phyloP scores from a whole-genome alignment of 2,797 vertebrate genomes.

The Myotis myotis region DNA sequence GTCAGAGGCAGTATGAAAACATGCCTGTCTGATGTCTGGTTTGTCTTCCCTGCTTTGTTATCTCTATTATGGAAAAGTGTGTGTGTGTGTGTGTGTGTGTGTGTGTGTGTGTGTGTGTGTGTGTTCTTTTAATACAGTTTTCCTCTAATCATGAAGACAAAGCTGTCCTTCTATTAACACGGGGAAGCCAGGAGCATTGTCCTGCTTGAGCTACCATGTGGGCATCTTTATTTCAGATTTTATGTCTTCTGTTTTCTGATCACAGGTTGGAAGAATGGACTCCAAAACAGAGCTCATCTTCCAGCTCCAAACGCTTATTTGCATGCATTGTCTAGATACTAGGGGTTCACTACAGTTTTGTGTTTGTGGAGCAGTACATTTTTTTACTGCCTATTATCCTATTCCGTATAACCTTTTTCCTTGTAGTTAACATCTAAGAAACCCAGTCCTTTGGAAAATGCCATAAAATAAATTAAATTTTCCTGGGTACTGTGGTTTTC shows the following conservation, averaged over 20 bases:
- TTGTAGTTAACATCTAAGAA: slow-evolving; percentile 69
- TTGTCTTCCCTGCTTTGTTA: background rate
- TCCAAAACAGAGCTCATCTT: background rate
- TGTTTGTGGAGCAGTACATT: background rate
- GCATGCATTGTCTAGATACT: slow-evolving; percentile 3
- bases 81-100: background rate
- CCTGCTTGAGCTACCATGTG: background rate
- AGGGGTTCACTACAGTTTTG: background rate
- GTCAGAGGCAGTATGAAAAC: background rate
- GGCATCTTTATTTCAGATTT: slow-evolving; percentile 29
- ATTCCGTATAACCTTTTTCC: slow-evolving; percentile 48
- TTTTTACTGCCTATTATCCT: slow-evolving; percentile 53
- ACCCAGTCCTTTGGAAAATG: slow-evolving; percentile 67
- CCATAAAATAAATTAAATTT: slow-evolving; percentile 74
- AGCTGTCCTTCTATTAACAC: background rate
- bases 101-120: background rate
- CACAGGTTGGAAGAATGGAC: background rate
- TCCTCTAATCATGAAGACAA: background rate
- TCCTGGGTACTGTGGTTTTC: slow-evolving; percentile 65
- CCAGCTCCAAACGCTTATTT: background rate
- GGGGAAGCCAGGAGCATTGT: background rate
- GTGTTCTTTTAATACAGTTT: background rate
- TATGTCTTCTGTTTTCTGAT: background rate
- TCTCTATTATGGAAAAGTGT: background rate
- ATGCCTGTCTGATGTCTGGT: background rate